Conservation (phyloP, 2,113 vertebrate species). For the Carettochelys insculpta region DNA sequence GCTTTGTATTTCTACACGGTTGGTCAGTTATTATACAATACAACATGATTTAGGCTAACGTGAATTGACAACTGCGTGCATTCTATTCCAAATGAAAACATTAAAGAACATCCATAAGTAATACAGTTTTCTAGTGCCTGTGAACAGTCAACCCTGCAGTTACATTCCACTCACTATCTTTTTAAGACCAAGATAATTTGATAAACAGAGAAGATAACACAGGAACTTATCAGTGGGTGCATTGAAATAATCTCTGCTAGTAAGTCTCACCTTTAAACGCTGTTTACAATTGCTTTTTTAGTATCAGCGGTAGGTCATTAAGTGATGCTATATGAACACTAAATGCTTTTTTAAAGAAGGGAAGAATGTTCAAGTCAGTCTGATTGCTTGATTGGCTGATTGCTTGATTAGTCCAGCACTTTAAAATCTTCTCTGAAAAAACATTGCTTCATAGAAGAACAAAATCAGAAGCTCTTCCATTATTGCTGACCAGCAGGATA, state of each 20-base stretch:
- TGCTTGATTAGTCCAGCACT: constrained; percentile 22
- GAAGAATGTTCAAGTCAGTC: background rate
- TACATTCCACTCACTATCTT: background rate
- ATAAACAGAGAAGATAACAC: background rate
- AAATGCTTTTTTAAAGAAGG: background rate
- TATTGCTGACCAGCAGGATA: background rate
- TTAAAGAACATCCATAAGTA: background rate
- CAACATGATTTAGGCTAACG: background rate
- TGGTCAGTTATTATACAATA: background rate
- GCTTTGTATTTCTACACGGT: background rate
- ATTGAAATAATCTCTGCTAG: background rate
- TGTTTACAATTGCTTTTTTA: background rate
- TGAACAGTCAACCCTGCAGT: background rate
- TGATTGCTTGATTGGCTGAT: constrained; percentile 24
- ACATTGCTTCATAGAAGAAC: background rate
- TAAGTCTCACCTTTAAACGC: background rate
- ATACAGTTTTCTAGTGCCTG: background rate
- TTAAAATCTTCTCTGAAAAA: background rate
- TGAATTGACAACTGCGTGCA: background rate
- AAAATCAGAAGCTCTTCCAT: background rate
- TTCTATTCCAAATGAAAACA: background rate
- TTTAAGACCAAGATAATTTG: background rate
- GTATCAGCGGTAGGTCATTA: background rate
- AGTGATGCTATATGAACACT: background rate
- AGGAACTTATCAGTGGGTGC: background rate